phyloP scores from a whole-genome alignment of 1,140 invertebrate species.

The Metaphire vulgaris region DNA sequence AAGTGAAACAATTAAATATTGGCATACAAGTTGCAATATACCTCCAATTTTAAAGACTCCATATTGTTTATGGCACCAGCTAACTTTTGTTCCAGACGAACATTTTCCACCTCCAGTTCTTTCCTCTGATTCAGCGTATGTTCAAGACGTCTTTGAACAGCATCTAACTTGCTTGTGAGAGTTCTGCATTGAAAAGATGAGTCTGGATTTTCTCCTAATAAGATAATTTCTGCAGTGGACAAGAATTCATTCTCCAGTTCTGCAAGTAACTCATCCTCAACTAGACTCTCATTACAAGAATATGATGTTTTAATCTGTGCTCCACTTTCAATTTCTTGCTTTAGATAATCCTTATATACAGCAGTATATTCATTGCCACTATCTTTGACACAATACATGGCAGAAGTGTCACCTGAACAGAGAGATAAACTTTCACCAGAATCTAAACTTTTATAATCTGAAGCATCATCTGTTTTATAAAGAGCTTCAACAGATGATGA shows the following conservation, averaged over 20 bases:
- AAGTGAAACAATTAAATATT: no score
- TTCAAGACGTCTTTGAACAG: background rate
- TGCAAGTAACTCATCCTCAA: background rate
- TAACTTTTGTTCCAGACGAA: background rate
- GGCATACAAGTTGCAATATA: no score
- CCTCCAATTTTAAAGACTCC: background rate
- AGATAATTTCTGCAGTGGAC: background rate
- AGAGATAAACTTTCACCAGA: background rate
- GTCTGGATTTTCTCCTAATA: background rate
- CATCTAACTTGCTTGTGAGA: background rate
- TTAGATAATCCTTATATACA: background rate
- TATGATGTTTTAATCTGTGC: background rate
- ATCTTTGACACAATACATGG: background rate
- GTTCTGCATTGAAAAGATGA: background rate
- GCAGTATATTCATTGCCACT: background rate
- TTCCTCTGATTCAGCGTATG: background rate
- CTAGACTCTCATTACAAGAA: background rate
- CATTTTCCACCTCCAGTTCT: background rate
- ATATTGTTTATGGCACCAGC: background rate
- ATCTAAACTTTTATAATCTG: background rate
- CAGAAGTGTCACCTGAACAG: background rate
- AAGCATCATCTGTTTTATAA: background rate
- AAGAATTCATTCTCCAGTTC: conserved; percentile 1
- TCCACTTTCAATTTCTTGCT: background rate
- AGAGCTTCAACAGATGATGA: no score